A percentile compares a stretch with the other conserved stretches of the same genome.
Evolutionary conservation across 2,113 vertebrate genomes (phyloP).

Genomic region (Pseudopodoces humilis): DNA sequence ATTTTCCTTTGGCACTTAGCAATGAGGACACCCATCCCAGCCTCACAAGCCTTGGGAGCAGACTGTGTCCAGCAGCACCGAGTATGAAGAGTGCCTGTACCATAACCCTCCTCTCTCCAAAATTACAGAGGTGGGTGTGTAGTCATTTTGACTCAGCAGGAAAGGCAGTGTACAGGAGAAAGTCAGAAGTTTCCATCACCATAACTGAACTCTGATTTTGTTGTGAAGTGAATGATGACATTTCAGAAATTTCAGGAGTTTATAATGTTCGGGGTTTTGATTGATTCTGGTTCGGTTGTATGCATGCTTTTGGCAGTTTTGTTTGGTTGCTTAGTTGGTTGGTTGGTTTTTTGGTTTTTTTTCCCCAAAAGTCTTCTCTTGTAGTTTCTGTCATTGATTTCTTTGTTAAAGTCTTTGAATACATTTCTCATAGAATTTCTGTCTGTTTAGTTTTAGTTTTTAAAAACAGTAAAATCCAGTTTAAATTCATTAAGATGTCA

Average conservation of each 20-base stretch:
- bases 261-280: accelerated
- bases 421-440: background rate
- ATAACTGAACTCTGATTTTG: background rate
- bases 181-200: background rate
- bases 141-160: background rate
- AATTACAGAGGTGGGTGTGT: background rate
- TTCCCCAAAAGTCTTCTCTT: accelerated
- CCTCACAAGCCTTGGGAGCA: background rate
- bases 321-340: background rate
- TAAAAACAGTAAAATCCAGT: background rate
- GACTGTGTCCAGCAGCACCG: accelerated
- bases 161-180: background rate
- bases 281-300: background rate
- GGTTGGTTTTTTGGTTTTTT: background rate
- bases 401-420: background rate
- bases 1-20: background rate
- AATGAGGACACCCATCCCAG: background rate
- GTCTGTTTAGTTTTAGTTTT: background rate
- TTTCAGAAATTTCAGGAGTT: background rate
- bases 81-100: accelerated
- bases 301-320: background rate
- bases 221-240: background rate
- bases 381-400: background rate
- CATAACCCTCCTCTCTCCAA: background rate
- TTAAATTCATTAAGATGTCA: background rate